A percentile compares a stretch with the other conserved stretches of the same genome.
These are phyloP conservation scores for Drosophila peninsularis DNA, from an alignment of 2,888 invertebrate genomes.

Conservation along the genomic window DNA sequence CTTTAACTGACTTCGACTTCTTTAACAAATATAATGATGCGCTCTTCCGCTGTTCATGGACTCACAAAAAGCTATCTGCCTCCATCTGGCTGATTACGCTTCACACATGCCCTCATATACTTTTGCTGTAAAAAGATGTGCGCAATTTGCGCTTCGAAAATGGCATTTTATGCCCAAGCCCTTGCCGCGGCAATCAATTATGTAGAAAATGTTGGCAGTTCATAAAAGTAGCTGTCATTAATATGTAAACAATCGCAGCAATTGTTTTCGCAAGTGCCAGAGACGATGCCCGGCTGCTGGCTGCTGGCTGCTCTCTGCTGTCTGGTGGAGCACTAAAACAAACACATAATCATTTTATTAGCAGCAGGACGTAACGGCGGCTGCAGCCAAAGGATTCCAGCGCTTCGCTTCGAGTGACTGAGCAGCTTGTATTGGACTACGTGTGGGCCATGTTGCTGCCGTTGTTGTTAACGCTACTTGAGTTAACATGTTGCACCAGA, in stretches of 20 bases:
- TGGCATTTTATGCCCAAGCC: conserved; percentile 35
- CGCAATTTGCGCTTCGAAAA: conserved; percentile 43
- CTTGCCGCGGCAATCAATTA: conserved; percentile 63
- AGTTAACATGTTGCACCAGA: conserved; percentile 76
- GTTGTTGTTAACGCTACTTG: conserved; percentile 61
- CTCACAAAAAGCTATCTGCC: background rate
- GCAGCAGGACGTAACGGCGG: conserved; percentile 50
- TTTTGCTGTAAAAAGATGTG: conserved; percentile 8
- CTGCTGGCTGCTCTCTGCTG: conserved; percentile 19
- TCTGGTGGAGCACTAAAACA: conserved; percentile 70
- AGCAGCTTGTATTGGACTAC: conserved; percentile 43
- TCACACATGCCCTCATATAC: background rate
- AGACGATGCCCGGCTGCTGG: conserved; percentile 3
- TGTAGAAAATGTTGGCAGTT: conserved; percentile 63
- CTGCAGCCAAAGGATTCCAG: conserved; percentile 57
- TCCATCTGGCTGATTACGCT: conserved; percentile 3
- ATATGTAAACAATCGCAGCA: conserved; percentile 73
- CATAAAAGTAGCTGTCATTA: conserved; percentile 70
- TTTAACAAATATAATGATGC: too few species aligned
- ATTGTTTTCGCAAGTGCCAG: conserved; percentile 63
- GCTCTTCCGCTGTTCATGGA: too few species aligned
- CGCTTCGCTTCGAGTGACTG: conserved; percentile 41
- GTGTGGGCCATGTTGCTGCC: conserved; percentile 50
- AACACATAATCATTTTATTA: conserved; percentile 79
- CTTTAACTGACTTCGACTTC: too few species aligned